A percentile compares a stretch with the other conserved stretches of the same genome.
Evolutionary conservation across 1,140 invertebrate genomes (phyloP).

Genomic region (Pseudomyrmex dendroicus): DNA sequence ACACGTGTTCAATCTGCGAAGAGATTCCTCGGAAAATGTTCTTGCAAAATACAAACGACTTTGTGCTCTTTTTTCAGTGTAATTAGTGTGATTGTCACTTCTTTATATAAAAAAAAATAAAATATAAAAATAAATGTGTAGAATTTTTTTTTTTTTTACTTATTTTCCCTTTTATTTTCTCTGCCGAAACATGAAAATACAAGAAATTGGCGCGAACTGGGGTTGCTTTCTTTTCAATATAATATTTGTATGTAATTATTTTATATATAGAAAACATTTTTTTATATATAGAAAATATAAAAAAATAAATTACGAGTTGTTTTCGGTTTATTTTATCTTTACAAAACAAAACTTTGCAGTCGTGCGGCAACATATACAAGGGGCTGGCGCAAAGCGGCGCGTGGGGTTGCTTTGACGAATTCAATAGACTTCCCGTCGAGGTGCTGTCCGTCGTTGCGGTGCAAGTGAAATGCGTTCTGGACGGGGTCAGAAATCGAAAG

Average conservation of each 20-base stretch:
- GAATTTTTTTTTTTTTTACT: too few relatives aligned
- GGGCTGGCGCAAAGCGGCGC: constrained; percentile 96
- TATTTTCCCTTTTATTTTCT: too few relatives aligned
- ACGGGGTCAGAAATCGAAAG: constrained; percentile 91
- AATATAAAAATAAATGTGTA: too few relatives aligned
- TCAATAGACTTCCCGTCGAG: constrained; percentile 97
- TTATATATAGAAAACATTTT: too few relatives aligned
- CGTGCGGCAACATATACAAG: constrained; percentile 97
- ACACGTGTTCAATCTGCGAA: neutral
- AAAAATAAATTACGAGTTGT: neutral
- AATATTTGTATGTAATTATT: too few relatives aligned
- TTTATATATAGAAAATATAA: too few relatives aligned
- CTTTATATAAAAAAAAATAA: neutral
- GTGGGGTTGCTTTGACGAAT: constrained; percentile 99
- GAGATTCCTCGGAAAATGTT: neutral
- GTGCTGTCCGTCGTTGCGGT: constrained; percentile 96
- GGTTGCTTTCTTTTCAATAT: too few relatives aligned
- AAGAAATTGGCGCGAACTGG: too few relatives aligned
- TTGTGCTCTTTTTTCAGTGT: neutral
- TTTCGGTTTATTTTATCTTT: neutral
- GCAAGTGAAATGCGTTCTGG: constrained; percentile 94
- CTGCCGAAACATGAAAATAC: too few relatives aligned
- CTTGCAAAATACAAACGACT: neutral
- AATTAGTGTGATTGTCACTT: too few relatives aligned
- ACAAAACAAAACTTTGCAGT: constrained; percentile 83